A percentile compares a stretch with the other conserved stretches of the same genome.
phyloP scores from a whole-genome alignment of 1,140 invertebrate genomes.

The Seison nebaliae region DNA sequence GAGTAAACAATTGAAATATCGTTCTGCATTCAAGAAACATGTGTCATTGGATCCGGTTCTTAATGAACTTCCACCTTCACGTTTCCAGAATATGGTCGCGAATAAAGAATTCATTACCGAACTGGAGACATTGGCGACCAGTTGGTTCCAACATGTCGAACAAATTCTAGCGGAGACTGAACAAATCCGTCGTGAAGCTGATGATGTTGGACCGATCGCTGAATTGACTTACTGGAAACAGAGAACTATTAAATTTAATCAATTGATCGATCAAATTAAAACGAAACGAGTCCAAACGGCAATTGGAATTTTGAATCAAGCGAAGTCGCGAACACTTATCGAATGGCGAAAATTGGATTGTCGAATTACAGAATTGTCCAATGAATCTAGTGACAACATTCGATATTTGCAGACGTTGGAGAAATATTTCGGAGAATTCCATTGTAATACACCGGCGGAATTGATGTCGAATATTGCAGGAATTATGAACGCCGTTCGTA shows the following conservation, averaged over 20 bases:
- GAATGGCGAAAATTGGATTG: slow-evolving; percentile 42
- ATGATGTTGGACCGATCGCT: slow-evolving; percentile 61
- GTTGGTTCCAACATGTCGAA: slow-evolving; percentile 28
- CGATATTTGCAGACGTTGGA: slow-evolving; percentile 80
- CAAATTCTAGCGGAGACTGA: slow-evolving; percentile 27
- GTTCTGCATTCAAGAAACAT: too few relatives aligned
- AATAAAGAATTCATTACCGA: slow-evolving; percentile 24
- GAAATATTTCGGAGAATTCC: slow-evolving; percentile 47
- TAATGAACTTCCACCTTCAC: too few relatives aligned
- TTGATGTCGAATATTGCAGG: slow-evolving; percentile 15
- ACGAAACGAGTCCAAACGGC: slow-evolving; percentile 31
- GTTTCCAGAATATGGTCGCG: slow-evolving; percentile 35
- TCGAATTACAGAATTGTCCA: slow-evolving; percentile 32
- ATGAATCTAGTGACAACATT: slow-evolving; percentile 75
- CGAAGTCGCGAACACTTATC: slow-evolving; percentile 51
- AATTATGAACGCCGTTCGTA: slow-evolving; percentile 27
- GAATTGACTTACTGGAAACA: slow-evolving; percentile 87
- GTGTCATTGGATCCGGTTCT: too few relatives aligned
- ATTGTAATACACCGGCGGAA: background rate
- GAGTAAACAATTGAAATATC: too few relatives aligned
- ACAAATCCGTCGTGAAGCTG: slow-evolving; percentile 63
- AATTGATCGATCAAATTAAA: slow-evolving; percentile 51
- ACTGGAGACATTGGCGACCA: slow-evolving; percentile 21
- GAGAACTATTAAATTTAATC: slow-evolving; percentile 59
- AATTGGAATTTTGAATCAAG: slow-evolving; percentile 45